Base-by-base conservation (phyloP, 1,140 invertebrate genomes). In the Drosophila parabipectinata region DNA sequence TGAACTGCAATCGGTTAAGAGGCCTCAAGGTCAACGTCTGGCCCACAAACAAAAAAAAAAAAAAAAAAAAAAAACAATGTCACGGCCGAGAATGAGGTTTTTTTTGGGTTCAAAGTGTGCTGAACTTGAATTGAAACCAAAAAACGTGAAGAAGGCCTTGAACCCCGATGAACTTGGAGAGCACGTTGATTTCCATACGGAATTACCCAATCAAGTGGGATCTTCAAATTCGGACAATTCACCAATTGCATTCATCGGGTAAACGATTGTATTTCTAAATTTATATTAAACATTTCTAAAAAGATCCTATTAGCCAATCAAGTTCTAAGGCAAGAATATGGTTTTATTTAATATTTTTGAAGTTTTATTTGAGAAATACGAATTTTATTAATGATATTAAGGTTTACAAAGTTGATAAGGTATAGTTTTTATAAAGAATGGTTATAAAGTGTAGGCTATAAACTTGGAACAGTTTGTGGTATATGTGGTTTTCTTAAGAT, bases 1-100 rank as follows among this genome's bases (percentile, higher is more conserved):
- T 72, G 69, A 72, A 72, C 69, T 72, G 69, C 69, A 72, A 53
- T 72, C 67, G 67, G 69, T 45, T 48, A 54, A 48, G 34, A 39
- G 56, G 37, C 34, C 56, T 54, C 67, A 72, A 72, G 68, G 69
- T 72, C 69, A 72, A 72, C 44, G 69, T 60, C 57, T 72, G 69
- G 39, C 69, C 28, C 67, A 72, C 50, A 72, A 54, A 72, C 58
- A 1, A 34, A 10, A 34, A 34, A 32, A 32, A 32, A 72, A 68
- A 1, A 34, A 10, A 34, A 34, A 32, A 32, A 32, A 32, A 37
- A 37, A 37, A 37, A 37, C 51, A 53, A 21, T 32, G 8, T 28
- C 21, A 45, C 15, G 47, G 63, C 6, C 14, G 41, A 44, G n/a
- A 44, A 44, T 18, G 50, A 34, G 51, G 44, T 21, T 37, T 37